Evolutionary conservation across 2,113 vertebrate species (phyloP).

Genomic region (Heliornis fulica): DNA sequence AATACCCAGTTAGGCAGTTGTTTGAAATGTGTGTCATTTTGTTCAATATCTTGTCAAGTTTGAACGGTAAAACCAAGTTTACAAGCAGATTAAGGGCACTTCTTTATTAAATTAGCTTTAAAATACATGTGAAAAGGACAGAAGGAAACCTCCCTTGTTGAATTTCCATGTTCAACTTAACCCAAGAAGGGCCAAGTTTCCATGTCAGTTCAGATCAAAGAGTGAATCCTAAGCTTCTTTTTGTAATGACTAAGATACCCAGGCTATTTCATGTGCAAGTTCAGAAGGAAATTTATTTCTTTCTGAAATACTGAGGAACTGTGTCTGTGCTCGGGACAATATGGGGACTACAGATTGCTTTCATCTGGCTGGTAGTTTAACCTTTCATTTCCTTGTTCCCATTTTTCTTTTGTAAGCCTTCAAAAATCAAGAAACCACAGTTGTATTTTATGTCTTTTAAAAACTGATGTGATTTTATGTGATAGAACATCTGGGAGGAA

Average conservation of each 20-base stretch:
- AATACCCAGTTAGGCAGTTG: background rate
- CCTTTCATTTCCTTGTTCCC: background rate
- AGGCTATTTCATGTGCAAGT: background rate
- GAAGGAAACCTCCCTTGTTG: background rate
- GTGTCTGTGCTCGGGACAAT: background rate
- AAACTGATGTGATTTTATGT: background rate
- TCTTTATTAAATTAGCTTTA: background rate
- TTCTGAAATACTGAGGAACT: background rate
- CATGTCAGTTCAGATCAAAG: background rate
- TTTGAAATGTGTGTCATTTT: slow-evolving; percentile 3
- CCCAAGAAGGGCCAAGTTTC: background rate
- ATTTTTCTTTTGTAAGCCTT: background rate
- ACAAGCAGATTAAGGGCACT: background rate
- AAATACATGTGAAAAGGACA: background rate
- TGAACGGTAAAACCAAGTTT: background rate
- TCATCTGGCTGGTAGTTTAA: background rate
- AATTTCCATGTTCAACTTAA: background rate
- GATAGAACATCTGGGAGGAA: background rate
- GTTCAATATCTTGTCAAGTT: background rate
- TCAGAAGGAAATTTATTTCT: slow-evolving; percentile 22
- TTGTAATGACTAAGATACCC: background rate
- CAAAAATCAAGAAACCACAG: background rate
- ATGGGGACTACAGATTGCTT: background rate
- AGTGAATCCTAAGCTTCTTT: background rate
- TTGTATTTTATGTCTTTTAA: background rate